Evolutionary conservation across 2,888 invertebrate genomes (phyloP).

Genomic region (Tenthredo mesomela): DNA sequence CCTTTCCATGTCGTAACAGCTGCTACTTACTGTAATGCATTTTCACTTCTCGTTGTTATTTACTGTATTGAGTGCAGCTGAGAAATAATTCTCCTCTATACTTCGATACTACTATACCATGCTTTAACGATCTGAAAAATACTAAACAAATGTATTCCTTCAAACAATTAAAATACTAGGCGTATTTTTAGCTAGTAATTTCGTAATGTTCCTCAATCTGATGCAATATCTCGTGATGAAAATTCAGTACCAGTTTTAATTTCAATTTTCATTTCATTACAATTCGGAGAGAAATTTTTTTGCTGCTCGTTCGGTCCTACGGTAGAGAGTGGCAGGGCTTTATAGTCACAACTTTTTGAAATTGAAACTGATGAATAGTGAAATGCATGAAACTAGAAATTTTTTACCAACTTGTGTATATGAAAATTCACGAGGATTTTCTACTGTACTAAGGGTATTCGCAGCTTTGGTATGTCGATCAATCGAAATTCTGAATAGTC

Average conservation of each 20-base stretch:
- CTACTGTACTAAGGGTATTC: background rate
- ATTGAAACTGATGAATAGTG: background rate
- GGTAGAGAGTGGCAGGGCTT: background rate
- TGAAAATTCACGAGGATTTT: background rate
- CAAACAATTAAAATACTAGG: background rate
- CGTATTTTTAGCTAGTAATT: background rate
- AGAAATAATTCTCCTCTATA: background rate
- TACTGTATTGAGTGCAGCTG: background rate
- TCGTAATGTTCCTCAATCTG: background rate
- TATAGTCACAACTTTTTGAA: background rate
- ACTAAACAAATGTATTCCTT: background rate
- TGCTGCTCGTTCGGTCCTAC: background rate
- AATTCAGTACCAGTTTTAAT: constrained; percentile 3
- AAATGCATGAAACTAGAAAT: background rate
- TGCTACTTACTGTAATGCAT: background rate
- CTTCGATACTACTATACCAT: background rate
- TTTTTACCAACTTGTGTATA: background rate
- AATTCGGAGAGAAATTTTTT: background rate
- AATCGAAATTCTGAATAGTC: background rate
- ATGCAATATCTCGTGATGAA: background rate
- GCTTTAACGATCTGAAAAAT: background rate
- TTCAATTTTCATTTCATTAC: constrained; percentile 12
- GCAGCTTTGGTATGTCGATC: background rate
- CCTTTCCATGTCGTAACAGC: background rate
- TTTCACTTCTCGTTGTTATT: background rate